Conservation (phyloP, 2,797 vertebrate species). For the Nyctalus aviator region DNA sequence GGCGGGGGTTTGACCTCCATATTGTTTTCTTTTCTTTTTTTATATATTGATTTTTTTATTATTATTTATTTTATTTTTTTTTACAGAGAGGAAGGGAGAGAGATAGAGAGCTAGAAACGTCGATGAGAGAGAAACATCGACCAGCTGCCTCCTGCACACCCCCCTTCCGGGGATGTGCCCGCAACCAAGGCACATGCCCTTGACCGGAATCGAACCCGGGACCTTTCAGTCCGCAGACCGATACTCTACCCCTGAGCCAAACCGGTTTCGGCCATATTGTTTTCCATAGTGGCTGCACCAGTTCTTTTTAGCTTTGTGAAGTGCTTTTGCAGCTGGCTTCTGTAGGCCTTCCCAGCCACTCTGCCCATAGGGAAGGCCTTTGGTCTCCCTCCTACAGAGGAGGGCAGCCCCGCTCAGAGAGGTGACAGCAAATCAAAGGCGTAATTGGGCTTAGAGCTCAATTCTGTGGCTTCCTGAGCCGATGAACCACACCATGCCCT, state of each 20-base stretch:
- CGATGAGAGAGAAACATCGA: too few relatives aligned
- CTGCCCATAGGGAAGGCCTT: background rate
- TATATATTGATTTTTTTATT: too few relatives aligned
- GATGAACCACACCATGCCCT: rapidly evolving
- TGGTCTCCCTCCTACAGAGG: background rate
- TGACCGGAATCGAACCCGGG: too few relatives aligned
- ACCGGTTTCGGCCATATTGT: background rate
- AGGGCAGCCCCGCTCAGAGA: background rate
- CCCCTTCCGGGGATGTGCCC: too few relatives aligned
- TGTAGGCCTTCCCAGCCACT: background rate
- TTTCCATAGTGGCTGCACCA: background rate
- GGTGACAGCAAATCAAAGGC: background rate
- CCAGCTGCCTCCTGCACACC: too few relatives aligned
- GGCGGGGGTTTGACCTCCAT: background rate
- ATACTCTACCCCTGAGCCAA: too few relatives aligned
- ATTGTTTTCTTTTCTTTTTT: background rate
- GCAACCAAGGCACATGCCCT: too few relatives aligned
- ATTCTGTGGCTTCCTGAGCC: background rate
- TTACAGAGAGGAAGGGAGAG: too few relatives aligned
- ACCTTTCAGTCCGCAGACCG: too few relatives aligned
- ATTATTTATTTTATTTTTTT: too few relatives aligned
- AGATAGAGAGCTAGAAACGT: too few relatives aligned
- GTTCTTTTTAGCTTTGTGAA: background rate
- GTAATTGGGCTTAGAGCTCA: background rate
- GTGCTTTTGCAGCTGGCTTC: background rate